Percentiles rank a stretch among this genome's conserved stretches.
phyloP scores from a whole-genome alignment of 2,888 invertebrate genomes.

The Steinernema hermaphroditum region DNA sequence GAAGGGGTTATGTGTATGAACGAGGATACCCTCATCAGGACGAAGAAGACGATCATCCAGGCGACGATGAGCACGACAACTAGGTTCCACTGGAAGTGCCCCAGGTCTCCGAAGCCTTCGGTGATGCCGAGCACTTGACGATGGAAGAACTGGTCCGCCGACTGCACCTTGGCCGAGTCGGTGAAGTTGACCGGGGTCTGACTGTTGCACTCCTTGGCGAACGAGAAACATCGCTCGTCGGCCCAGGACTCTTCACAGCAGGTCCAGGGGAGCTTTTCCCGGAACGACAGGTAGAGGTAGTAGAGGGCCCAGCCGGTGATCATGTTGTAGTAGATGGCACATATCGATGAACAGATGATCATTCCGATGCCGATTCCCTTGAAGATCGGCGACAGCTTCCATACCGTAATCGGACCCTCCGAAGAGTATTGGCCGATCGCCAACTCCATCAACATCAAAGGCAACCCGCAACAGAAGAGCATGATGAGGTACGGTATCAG shows the following conservation, averaged over 20 bases:
- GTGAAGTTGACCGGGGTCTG: conserved; percentile 23
- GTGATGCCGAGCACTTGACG: conserved; percentile 30
- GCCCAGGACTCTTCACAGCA: conserved; percentile 69
- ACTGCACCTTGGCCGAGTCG: conserved; percentile 23
- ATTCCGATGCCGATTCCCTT: conserved; percentile 69
- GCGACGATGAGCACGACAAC: conserved; percentile 30
- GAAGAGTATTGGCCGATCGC: conserved; percentile 67
- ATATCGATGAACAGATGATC: conserved; percentile 69
- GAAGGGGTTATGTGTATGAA: background rate
- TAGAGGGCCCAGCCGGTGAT: conserved; percentile 70
- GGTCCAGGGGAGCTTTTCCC: conserved; percentile 68
- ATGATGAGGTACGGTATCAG: conserved; percentile 67
- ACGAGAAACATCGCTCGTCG: conserved; percentile 54
- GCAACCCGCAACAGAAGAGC: conserved; percentile 67
- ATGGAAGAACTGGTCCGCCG: conserved; percentile 41
- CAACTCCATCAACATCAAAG: conserved; percentile 67
- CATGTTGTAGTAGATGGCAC: conserved; percentile 70
- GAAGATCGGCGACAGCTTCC: conserved; percentile 67
- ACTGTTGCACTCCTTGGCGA: conserved; percentile 27
- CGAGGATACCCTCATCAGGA: conserved; percentile 29
- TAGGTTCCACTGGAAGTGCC: conserved; percentile 34
- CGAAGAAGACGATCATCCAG: conserved; percentile 41
- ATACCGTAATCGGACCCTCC: conserved; percentile 68
- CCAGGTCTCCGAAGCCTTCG: conserved; percentile 26
- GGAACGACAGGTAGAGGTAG: conserved; percentile 69